These are phyloP conservation scores for Acrobasis suavella DNA, from an alignment of 2,888 invertebrate species.

Conservation along the genomic window DNA sequence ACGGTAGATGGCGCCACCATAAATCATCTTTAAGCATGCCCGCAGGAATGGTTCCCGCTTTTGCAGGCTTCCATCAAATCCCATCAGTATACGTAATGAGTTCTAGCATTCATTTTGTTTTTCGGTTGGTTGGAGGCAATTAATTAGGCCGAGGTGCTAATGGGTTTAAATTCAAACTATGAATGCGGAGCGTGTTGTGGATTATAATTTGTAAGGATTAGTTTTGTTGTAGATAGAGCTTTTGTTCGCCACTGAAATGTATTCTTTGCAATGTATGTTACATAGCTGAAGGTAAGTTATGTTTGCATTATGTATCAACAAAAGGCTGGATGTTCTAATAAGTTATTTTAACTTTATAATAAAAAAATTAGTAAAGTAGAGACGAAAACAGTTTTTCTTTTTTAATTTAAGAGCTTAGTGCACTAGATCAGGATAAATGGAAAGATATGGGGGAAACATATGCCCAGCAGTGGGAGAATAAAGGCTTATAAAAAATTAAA, in stretches of 20 bases:
- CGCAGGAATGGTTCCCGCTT: conserved; percentile 48
- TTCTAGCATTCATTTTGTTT: conserved; percentile 42
- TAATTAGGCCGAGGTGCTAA: conserved; percentile 32
- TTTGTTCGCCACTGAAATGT: neutral
- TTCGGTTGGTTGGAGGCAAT: conserved; percentile 34
- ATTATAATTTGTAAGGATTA: conserved; percentile 16
- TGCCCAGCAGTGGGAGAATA: too few relatives aligned
- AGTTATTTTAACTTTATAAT: too few relatives aligned
- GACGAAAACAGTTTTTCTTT: too few relatives aligned
- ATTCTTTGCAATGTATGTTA: too few relatives aligned
- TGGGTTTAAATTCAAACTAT: conserved; percentile 25
- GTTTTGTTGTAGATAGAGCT: neutral
- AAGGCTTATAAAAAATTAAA: too few relatives aligned
- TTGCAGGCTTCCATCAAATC: conserved; percentile 53
- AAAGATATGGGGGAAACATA: too few relatives aligned
- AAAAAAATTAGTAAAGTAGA: too few relatives aligned
- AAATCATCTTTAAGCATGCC: conserved; percentile 52
- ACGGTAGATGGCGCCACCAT: conserved; percentile 36
- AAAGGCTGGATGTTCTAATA: too few relatives aligned
- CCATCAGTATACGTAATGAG: conserved; percentile 51
- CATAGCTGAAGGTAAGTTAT: too few relatives aligned
- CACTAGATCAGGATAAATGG: too few relatives aligned
- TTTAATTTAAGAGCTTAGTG: too few relatives aligned
- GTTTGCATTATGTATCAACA: too few relatives aligned
- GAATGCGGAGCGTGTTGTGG: conserved; percentile 7